Evolutionary conservation across 2,797 vertebrate species (phyloP), one percentile per base, ranked within the genome.

Genomic region (Gobionotothen gibberifrons): DNA sequence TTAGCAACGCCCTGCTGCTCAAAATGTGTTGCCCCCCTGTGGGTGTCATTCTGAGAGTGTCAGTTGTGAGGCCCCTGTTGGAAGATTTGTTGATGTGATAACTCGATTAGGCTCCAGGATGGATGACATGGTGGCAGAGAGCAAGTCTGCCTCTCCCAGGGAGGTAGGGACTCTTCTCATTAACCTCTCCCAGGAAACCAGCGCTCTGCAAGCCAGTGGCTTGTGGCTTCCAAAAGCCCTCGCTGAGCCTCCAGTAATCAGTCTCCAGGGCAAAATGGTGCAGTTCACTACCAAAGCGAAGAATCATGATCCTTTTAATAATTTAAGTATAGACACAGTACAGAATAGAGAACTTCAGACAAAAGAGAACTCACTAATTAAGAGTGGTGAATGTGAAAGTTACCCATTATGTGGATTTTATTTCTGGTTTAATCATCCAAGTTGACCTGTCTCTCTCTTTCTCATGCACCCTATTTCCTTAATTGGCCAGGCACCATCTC

Each of bases 21-120:
- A 91, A 96, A 97, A 98, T 98, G 97, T 96, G 96, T 96, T 92
- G 90, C 89, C 93, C 92, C 90, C 86, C 94, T 93, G 82, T 82
- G 94, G 89, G 89, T 86, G 85, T 90, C 94, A 94, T 95, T 94
- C 92, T 94, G 83, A 69, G 87, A 87, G 89, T 94, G 88, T 94
- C 93, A 94, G 84, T 80, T 72, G 62, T 78, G 85, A 76, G 89
- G 93, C 92, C 90, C 76, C 85, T 66, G 90, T 91, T 85, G 81
- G 94, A 94, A 94, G 90, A 93, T 93, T 81, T 94, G 94, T 94
- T 94, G 95, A 96, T 95, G 94, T 93, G 95, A 97, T 96, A 96
- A 94, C 96, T 97, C 90, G 95, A 96, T 97, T 97, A 95, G 89
- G 84, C 80, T 78, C 58, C 68, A 70, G 88, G 78, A 79, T 89